Conservation (phyloP, 2,888 invertebrate genomes). For the Meandrusa payeni region DNA sequence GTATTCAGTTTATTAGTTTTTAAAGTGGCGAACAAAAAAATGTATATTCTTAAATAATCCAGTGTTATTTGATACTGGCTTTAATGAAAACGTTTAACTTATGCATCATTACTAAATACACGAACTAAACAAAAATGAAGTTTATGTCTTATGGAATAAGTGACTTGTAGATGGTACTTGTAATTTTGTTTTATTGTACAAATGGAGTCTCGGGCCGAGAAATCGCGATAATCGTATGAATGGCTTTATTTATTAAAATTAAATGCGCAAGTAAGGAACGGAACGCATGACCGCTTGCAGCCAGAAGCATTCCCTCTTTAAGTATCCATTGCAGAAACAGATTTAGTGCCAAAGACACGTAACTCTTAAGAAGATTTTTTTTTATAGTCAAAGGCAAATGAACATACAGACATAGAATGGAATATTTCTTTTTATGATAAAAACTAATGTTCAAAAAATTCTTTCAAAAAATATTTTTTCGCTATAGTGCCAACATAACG, state of each 20-base stretch:
- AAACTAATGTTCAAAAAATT: too few relatives aligned
- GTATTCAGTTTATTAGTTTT: conserved; percentile 21
- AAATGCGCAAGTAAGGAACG: conserved; percentile 38
- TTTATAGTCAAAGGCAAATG: too few relatives aligned
- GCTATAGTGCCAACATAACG: too few relatives aligned
- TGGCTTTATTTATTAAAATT: conserved; percentile 58
- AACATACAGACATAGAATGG: too few relatives aligned
- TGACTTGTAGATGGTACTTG: conserved; percentile 2
- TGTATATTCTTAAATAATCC: conserved; percentile 15
- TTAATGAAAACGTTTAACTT: conserved; percentile 29
- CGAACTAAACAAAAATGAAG: conserved; percentile 8
- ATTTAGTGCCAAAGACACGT: too few relatives aligned
- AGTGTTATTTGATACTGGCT: conserved; percentile 31
- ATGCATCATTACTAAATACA: conserved; percentile 8
- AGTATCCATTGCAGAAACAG: not conserved
- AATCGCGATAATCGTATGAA: conserved; percentile 50
- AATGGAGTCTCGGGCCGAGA: conserved; percentile 37
- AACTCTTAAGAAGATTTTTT: too few relatives aligned
- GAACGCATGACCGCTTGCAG: conserved; percentile 36
- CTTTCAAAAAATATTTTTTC: too few relatives aligned
- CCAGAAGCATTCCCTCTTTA: conserved; percentile 4
- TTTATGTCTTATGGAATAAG: conserved; percentile 22
- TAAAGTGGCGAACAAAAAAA: conserved; percentile 25
- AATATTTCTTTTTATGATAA: too few relatives aligned
- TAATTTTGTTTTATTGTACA: conserved; percentile 33